phyloP scores from a whole-genome alignment of 2,113 vertebrate species.

The Lichenostomus cassidix region DNA sequence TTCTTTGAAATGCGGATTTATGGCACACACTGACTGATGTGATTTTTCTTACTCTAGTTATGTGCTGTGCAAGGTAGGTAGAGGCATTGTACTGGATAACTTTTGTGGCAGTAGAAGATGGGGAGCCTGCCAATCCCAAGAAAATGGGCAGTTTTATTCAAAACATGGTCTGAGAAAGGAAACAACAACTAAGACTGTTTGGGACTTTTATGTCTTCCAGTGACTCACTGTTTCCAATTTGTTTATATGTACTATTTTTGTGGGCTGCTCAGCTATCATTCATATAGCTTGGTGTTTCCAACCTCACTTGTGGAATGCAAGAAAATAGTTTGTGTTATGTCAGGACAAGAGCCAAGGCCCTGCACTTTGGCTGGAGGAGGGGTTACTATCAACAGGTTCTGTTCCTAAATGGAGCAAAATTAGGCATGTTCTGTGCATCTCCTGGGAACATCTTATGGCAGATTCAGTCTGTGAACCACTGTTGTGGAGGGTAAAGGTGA shows the following conservation, averaged over 20 bases:
- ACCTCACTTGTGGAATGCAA: not conserved
- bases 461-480: not conserved
- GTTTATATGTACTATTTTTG: not conserved
- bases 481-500: not conserved
- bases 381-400: not conserved
- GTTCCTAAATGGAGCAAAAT: not conserved
- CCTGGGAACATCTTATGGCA: not conserved
- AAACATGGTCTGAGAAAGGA: not conserved
- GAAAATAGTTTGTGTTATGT: not conserved
- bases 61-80: not conserved
- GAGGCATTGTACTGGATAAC: not conserved
- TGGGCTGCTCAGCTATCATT: not conserved
- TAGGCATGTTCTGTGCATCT: not conserved
- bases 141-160: not conserved
- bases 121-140: not conserved
- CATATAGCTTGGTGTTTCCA: not conserved
- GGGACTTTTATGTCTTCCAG: not conserved
- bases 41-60: not conserved
- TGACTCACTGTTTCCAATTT: conserved; percentile 1
- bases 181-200: not conserved
- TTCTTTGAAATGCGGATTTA: not conserved
- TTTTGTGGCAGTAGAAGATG: not conserved
- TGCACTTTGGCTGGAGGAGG: not conserved
- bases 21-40: rapidly evolving
- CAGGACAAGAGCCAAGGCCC: not conserved